Percentiles rank a stretch among this genome's conserved stretches.
Evolutionary conservation across 2,797 vertebrate genomes (phyloP).

Genomic region (Eremophila alpestris): DNA sequence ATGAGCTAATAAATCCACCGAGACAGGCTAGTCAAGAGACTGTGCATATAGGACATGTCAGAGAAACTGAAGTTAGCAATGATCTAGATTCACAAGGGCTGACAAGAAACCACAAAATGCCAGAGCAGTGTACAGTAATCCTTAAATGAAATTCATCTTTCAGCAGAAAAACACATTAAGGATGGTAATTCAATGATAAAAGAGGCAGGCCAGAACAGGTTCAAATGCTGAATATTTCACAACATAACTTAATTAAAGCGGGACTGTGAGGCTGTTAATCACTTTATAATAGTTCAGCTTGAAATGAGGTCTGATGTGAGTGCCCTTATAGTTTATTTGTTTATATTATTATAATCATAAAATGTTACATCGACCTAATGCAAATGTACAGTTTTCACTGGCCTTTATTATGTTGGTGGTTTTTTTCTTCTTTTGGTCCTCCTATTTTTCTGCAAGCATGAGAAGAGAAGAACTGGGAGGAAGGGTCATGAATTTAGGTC

Average conservation of each 20-base stretch:
- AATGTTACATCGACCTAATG: conserved; percentile 33
- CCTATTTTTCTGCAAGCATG: conserved; percentile 1
- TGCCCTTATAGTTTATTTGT: conserved; percentile 63
- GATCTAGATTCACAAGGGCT: conserved; percentile 63
- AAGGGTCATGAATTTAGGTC: conserved; percentile 73
- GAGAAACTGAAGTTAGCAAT: conserved; percentile 58
- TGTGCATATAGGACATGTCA: conserved; percentile 70
- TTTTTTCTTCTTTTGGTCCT: conserved; percentile 11
- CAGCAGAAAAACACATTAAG: conserved; percentile 76
- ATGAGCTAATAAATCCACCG: conserved; percentile 65
- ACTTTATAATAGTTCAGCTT: conserved; percentile 73
- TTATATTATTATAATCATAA: conserved; percentile 69
- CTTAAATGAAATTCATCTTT: conserved; percentile 72
- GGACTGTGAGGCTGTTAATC: conserved; percentile 75
- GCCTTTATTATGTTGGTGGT: conserved; percentile 10
- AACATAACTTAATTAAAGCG: conserved; percentile 78
- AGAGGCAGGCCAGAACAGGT: conserved; percentile 76
- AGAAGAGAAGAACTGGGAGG: conserved; percentile 30
- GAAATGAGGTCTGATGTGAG: conserved; percentile 74
- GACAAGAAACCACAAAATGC: conserved; percentile 66
- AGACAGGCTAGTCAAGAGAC: conserved; percentile 70
- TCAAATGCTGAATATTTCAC: conserved; percentile 78
- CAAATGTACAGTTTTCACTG: conserved; percentile 38
- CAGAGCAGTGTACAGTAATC: conserved; percentile 57
- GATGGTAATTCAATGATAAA: conserved; percentile 69